A percentile compares a stretch with the other conserved stretches of the same genome.
These are phyloP conservation scores for Endotricha flammealis DNA, from an alignment of 2,888 invertebrate species.

Conservation along the genomic window DNA sequence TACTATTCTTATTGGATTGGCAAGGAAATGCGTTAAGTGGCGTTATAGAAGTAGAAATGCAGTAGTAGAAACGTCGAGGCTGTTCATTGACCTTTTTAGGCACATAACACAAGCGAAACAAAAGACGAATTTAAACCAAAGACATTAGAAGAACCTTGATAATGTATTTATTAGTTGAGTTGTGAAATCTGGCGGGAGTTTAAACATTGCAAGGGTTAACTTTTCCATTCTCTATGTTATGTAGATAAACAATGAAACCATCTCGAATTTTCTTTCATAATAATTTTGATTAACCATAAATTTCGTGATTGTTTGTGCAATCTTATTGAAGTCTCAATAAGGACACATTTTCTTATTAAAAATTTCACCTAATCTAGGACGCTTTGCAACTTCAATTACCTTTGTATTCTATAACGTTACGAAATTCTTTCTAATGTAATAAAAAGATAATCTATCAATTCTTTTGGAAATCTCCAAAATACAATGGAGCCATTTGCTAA, in stretches of 20 bases:
- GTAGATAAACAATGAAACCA: too few species aligned
- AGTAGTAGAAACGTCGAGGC: constrained; percentile 74
- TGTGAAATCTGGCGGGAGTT: constrained; percentile 31
- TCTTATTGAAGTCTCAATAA: too few species aligned
- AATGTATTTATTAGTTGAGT: constrained; percentile 40
- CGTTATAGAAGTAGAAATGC: constrained; percentile 39
- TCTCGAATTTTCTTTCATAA: too few species aligned
- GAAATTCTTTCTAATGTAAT: too few species aligned
- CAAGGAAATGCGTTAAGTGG: constrained; percentile 32
- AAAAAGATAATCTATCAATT: too few species aligned
- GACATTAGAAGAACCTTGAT: constrained; percentile 66
- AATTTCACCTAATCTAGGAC: neutral
- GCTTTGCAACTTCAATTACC: too few species aligned
- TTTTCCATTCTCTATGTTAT: too few species aligned
- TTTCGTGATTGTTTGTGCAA: too few species aligned
- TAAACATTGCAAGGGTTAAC: neutral
- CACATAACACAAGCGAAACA: constrained; percentile 72
- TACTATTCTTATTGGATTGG: constrained; percentile 39
- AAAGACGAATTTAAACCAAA: constrained; percentile 63
- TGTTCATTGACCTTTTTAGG: constrained; percentile 77
- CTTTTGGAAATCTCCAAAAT: neutral
- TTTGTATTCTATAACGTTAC: too few species aligned
- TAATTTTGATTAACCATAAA: too few species aligned
- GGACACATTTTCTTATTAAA: too few species aligned
- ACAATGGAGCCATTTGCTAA: constrained; percentile 14